Evolutionary conservation across 1,140 invertebrate genomes (phyloP).

Genomic region (Muscidifurax raptorellus): DNA sequence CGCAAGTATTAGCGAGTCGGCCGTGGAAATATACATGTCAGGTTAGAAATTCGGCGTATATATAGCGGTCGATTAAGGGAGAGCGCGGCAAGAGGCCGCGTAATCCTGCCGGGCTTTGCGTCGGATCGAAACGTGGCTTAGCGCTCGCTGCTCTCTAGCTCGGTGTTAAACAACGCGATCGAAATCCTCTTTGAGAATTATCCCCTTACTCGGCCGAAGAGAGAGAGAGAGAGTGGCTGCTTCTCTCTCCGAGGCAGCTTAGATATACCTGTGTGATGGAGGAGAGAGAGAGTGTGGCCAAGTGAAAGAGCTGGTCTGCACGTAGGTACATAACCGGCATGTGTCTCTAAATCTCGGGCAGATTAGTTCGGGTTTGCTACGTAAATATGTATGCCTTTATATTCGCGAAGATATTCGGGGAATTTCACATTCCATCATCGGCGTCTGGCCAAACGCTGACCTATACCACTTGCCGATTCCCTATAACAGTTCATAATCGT

Average conservation of each 20-base stretch:
- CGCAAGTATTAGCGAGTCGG: neutral
- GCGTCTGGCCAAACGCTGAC: neutral
- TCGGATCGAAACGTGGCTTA: constrained; percentile 30
- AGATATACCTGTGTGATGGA: neutral
- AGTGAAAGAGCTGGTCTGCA: no score
- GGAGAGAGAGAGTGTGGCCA: no score
- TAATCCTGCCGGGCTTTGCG: constrained; percentile 17
- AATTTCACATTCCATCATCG: no score
- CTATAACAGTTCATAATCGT: no score
- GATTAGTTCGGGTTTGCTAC: constrained; percentile 4
- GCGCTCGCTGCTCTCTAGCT: neutral
- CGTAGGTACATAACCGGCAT: neutral
- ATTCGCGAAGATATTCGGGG: no score
- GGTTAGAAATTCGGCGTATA: constrained; percentile 4
- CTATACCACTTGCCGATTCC: neutral
- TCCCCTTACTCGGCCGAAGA: neutral
- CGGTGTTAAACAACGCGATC: constrained; percentile 40
- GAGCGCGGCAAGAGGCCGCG: neutral
- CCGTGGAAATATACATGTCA: constrained; percentile 21
- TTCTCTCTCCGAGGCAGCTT: neutral
- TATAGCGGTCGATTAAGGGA: constrained; percentile 21
- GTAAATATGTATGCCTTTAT: neutral
- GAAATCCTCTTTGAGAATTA: constrained; percentile 49
- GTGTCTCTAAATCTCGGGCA: constrained; percentile 10
- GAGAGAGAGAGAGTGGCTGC: neutral